Conservation (phyloP, 2,113 vertebrate genomes). For the Gorsachius goisagi region DNA sequence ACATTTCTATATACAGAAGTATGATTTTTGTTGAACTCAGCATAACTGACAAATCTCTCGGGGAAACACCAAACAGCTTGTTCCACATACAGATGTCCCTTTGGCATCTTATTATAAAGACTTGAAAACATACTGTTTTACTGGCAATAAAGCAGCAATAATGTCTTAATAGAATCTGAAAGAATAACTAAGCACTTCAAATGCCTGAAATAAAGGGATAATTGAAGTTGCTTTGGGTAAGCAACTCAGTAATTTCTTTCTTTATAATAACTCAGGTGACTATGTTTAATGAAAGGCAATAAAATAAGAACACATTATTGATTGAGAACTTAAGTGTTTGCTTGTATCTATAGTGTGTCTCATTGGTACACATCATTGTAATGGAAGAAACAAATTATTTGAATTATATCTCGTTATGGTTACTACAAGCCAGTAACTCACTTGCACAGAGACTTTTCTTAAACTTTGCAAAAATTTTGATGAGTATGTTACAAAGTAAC, state of each 20-base stretch:
- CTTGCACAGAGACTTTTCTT: not conserved
- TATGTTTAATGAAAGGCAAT: constrained; percentile 55
- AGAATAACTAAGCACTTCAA: constrained; percentile 55
- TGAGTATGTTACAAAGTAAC: not conserved
- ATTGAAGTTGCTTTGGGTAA: constrained; percentile 50
- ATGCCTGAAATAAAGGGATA: constrained; percentile 55
- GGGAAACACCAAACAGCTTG: constrained; percentile 29
- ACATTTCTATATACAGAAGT: not conserved
- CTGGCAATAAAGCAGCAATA: constrained; percentile 60
- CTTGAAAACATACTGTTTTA: constrained; percentile 60
- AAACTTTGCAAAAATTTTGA: not conserved
- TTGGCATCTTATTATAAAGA: constrained; percentile 55
- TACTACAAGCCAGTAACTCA: constrained; percentile 13
- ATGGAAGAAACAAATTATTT: constrained; percentile 52
- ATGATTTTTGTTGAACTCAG: constrained; percentile 35
- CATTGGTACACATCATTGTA: constrained; percentile 9
- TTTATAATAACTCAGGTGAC: constrained; percentile 60
- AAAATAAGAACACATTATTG: constrained; percentile 47
- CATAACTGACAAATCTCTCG: constrained; percentile 26
- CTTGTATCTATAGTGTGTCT: not conserved
- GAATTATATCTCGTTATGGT: constrained; percentile 53
- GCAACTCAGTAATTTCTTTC: constrained; percentile 12
- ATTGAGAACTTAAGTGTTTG: constrained; percentile 46
- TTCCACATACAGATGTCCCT: constrained; percentile 45
- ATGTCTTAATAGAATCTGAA: constrained; percentile 54